Conservation (phyloP, 2,113 vertebrate species). For the Chloropsis cyanopogon region DNA sequence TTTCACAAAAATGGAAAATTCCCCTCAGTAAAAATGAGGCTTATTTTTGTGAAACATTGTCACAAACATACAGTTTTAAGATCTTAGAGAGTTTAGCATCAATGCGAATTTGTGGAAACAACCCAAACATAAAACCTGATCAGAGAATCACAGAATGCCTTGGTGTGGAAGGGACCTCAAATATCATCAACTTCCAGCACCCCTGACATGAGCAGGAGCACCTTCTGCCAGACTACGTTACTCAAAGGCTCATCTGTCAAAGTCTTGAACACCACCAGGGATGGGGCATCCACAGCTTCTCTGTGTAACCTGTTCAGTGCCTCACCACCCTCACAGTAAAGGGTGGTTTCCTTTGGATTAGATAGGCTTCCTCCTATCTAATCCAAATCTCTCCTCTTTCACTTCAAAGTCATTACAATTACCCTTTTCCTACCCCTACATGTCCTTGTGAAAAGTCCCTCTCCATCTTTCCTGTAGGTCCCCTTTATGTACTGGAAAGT, state of each 20-base stretch:
- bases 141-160: not conserved
- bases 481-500: not conserved
- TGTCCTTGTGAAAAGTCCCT: not conserved
- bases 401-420: not conserved
- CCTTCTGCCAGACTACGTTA: rapidly evolving
- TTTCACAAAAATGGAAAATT: not conserved
- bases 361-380: not conserved
- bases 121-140: not conserved
- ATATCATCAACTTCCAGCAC: not conserved
- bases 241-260: not conserved
- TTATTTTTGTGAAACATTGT: not conserved
- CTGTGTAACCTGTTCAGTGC: not conserved
- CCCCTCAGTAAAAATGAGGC: not conserved
- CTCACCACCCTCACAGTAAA: not conserved
- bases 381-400: not conserved
- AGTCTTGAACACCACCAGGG: not conserved
- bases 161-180: not conserved
- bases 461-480: not conserved
- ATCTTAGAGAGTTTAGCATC: not conserved
- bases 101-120: not conserved
- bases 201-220: too few species aligned
- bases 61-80: not conserved
- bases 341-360: not conserved
- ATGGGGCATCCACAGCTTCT: too few species aligned
- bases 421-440: not conserved